phyloP scores from a whole-genome alignment of 2,113 vertebrate species.

The Myiozetetes cayanensis region DNA sequence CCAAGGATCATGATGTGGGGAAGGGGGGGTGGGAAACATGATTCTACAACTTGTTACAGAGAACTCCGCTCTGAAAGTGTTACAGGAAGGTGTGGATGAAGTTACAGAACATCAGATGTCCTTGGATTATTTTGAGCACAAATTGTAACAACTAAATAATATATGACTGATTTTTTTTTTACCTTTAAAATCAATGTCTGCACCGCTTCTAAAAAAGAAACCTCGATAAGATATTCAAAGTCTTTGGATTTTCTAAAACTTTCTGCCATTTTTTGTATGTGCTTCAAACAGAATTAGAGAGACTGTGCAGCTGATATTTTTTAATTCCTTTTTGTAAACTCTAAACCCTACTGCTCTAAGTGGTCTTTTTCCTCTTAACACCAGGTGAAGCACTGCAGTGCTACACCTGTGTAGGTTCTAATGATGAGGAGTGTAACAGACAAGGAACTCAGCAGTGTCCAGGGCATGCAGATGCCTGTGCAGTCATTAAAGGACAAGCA shows the following conservation, averaged over 20 bases:
- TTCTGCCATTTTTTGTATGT: rapidly evolving
- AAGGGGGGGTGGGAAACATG: rapidly evolving
- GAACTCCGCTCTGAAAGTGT: neutral
- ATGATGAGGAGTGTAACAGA: conserved; percentile 86
- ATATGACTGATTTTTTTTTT: neutral
- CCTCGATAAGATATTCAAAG: neutral
- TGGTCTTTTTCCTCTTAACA: neutral
- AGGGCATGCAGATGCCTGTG: conserved; percentile 84
- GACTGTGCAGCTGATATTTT: neutral
- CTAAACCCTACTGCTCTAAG: neutral
- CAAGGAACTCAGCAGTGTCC: conserved; percentile 85
- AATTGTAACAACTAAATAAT: neutral
- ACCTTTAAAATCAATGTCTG: neutral
- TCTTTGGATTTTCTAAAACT: neutral
- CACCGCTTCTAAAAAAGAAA: neutral
- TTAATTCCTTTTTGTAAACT: neutral
- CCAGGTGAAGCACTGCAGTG: conserved; percentile 83
- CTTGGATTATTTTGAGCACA: neutral
- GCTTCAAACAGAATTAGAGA: neutral
- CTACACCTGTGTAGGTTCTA: conserved; percentile 87
- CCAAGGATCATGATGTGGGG: neutral
- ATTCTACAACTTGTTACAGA: neutral
- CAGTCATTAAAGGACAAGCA: conserved; percentile 81
- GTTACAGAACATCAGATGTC: neutral
- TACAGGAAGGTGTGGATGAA: neutral